Base-by-base conservation (phyloP, 2,113 vertebrate genomes). In the Gymnarchus niloticus region DNA sequence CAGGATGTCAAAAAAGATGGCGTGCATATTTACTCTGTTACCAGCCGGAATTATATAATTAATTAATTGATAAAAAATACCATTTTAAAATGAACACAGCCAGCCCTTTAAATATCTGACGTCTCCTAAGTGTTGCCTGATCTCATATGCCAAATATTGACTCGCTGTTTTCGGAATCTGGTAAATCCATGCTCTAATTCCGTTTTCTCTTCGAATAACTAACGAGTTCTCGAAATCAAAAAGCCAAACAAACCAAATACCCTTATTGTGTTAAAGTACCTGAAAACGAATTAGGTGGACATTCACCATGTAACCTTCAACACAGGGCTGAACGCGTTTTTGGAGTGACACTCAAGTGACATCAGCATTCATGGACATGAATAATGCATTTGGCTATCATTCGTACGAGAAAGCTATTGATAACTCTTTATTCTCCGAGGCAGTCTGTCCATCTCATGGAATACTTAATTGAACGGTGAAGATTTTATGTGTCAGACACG, bases 111-210 rank as follows among this genome's bases (percentile, higher is more conserved):
- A 78, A 23, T 21, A 48, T 51, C 10, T 3, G 46, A 8, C 48
- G 21, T 73, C 65, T 37, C 49, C n/a, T 81, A 81, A 51, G 44
- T 17, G 44, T 17, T 44, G 6, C 46, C 46, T 25, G 44, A n/a
- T 49, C 44, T 25, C 3, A 1, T 81, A 21, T 81, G 44, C 23
- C 1, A 80, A 51, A 23, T 80, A 69, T 6, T 10, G 28, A 69
- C 4, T 37, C 19, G 65, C 14, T 41, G 23, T 56, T 33, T 82
- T 54, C 54, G 73, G 25, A 25, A 48, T 21, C 76, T 10, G 10
- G 44, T 48, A 78, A 78, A 46, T 23, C 2, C 1, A n/a, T 89
- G 85, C 83, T 87, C 84, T 86, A 85, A 59, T 87, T 82, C 19
- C 19, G 41, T 69, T 54, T 25, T 41, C 49, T 61, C 37, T 88